These are phyloP conservation scores for Peromyscus polionotus DNA, from an alignment of 2,113 vertebrate genomes.

Conservation along the genomic window DNA sequence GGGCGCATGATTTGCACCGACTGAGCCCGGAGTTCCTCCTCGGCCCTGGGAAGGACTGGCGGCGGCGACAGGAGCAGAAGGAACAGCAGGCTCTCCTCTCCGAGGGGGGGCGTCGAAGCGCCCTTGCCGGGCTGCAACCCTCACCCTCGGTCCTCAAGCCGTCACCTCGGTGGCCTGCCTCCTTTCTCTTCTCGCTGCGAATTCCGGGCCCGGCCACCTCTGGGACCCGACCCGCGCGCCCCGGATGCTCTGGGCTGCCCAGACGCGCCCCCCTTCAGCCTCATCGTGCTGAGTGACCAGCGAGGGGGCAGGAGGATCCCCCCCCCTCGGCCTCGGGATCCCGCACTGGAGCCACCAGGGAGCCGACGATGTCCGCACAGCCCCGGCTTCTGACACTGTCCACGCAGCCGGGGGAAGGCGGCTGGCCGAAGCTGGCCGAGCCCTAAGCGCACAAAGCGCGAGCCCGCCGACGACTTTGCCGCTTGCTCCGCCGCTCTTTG, in stretches of 20 bases:
- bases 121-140: constrained; percentile 59
- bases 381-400: constrained; percentile 70
- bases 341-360: constrained; percentile 28
- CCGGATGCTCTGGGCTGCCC: constrained; percentile 68
- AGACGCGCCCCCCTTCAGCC: constrained; percentile 50
- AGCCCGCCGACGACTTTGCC: constrained; percentile 76
- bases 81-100: constrained; percentile 77
- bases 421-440: constrained; percentile 60
- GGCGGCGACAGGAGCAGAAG: constrained; percentile 62
- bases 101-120: constrained; percentile 70
- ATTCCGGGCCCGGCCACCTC: neutral
- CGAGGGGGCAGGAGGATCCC: neutral
- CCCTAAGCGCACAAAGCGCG: constrained; percentile 78
- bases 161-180: constrained; percentile 44
- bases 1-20: constrained; percentile 52
- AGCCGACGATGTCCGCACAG: constrained; percentile 74
- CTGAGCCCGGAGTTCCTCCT: constrained; percentile 74
- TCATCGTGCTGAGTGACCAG: constrained; percentile 57
- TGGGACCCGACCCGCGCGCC: constrained; percentile 16
- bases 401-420: constrained; percentile 66
- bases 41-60: constrained; percentile 66
- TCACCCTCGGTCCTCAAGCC: constrained; percentile 57
- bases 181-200: constrained; percentile 37
- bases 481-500: constrained; percentile 80
- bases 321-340: constrained; percentile 54